A percentile compares a stretch with the other conserved stretches of the same genome.
Evolutionary conservation across 2,113 vertebrate species (phyloP).

Genomic region (Rattus norvegicus): DNA sequence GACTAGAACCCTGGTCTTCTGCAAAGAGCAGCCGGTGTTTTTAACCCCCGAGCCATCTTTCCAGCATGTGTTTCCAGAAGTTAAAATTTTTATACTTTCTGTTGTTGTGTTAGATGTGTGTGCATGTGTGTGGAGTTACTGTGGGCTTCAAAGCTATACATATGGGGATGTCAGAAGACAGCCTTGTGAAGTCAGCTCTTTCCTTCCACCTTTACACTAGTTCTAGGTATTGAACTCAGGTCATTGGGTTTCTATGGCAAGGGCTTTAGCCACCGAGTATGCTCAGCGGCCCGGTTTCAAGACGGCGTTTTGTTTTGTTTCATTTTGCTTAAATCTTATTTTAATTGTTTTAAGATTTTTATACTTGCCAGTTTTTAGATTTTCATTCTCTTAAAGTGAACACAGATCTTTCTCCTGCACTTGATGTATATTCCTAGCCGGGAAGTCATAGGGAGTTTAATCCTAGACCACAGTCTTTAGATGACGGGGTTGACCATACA

Average conservation of each 20-base stretch:
- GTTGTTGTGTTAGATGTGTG: background rate
- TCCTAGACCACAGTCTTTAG: background rate
- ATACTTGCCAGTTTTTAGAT: background rate
- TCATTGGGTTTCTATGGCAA: background rate
- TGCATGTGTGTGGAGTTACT: background rate
- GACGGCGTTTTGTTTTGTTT: background rate
- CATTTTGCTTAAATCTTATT: background rate
- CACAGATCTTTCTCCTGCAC: background rate
- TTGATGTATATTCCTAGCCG: background rate
- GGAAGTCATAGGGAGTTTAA: background rate
- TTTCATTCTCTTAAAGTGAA: conserved; percentile 1
- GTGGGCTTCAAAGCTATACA: no score
- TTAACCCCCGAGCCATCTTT: background rate
- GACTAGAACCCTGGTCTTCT: background rate
- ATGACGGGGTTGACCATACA: background rate
- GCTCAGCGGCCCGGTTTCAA: background rate
- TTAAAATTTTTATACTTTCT: background rate
- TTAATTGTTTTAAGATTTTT: background rate
- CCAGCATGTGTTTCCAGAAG: no score
- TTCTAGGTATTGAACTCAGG: background rate
- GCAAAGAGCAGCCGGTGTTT: background rate
- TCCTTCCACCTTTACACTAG: no score
- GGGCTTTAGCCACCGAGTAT: background rate
- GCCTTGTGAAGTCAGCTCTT: background rate
- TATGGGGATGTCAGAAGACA: background rate